Base-by-base conservation (phyloP, 2,113 vertebrate species). In the Gnathonemus echidnorhynchus region DNA sequence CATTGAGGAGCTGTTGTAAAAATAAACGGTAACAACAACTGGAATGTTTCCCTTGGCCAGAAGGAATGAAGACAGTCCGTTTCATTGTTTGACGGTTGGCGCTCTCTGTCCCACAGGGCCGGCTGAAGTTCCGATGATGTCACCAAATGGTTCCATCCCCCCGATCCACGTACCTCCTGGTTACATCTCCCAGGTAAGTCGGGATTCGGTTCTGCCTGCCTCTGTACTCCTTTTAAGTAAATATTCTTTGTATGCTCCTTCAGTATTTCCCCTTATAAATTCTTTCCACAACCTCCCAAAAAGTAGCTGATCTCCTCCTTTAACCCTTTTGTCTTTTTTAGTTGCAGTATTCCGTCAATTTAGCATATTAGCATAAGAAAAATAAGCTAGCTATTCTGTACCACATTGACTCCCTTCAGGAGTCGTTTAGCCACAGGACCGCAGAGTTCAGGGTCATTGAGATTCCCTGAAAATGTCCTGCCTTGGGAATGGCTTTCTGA, bases 61-160 rank as follows among this genome's bases (percentile, higher is more conserved):
- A 15, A 39, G 86, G 89, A 80, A 58, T 86, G 45, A 56, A 66
- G 11, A 74, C 46, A 35, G 87, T 77, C 27, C 74, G 88, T 90
- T 87, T 91, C 88, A 86, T 87, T 56, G 74, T 88, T 10, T 90
- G 62, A 90, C 46, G 13, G 42, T 53, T 35, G 48, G 31, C 1
- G 24, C 2, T 91, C 13, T 89, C 48, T 83, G 21, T 31, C 27
- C 56, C 85, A 9, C 92, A 99, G 98, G 98, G 94, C 98, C 98
- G 88, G 98, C 98, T 89, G 98, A 99, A 93, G 98, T 99, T 93
- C 98, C 98, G 91, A 99, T 99, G 98, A 98, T 99, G 98, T 99
- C 98, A 93, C 98, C 98, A 52, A 99, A 99, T 92, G 98, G 98
- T 90, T 99, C 98, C 89, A 99, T 99, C 91, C 98, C 98, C 87